Base-by-base conservation (phyloP, 2,113 vertebrate genomes). In the Prionailurus bengalensis region DNA sequence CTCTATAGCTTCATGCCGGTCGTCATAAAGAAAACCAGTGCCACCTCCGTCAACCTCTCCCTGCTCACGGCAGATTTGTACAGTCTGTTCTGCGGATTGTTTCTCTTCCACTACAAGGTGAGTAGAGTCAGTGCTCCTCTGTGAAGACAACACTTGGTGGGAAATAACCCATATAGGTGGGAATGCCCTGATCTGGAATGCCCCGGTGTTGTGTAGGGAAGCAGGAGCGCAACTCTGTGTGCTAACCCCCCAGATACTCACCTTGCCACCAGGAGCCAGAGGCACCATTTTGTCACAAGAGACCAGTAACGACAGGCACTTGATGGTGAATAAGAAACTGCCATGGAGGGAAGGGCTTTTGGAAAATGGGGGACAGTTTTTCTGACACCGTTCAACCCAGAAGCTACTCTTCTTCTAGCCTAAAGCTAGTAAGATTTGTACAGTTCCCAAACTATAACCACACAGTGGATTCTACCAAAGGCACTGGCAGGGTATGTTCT, bases 91-190 rank as follows among this genome's bases (percentile, higher is more conserved):
- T 99, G 99, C 87, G 99, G 99, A 53, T 98, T 99, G 81, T 99
- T 99, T 97, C 99, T 99, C 97, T 99, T 99, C 97, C 99, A 99
- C 97, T 99, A 99, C 98, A 99, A 99, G 99, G 99, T 99, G 99
- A 93, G 97, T n/a, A 70, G 92, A 84, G 33, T 21, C 53, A 6
- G 3, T 13, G 48, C 68, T 68, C 25, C 36, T 63, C 63, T 63
- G 85, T 53, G n/a, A 61, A 68, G 53, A 45, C 16, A 21, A 27
- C 15, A 12, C 48, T 87, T n/a, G 79, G 74, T 16, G 31, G 42
- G 84, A 39, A 48, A n/a, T 39, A 48, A 21, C 15, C 31, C 15
- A 12, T 19, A 4, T 3, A n/a, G 29, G 25, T 68, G 13, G 25
- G 55, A 21, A 33, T 29, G 31, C 23, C 58, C 17, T 42, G 58